Base-by-base conservation (phyloP, 1,140 invertebrate genomes). In the Yoshiicerus persimilis region DNA sequence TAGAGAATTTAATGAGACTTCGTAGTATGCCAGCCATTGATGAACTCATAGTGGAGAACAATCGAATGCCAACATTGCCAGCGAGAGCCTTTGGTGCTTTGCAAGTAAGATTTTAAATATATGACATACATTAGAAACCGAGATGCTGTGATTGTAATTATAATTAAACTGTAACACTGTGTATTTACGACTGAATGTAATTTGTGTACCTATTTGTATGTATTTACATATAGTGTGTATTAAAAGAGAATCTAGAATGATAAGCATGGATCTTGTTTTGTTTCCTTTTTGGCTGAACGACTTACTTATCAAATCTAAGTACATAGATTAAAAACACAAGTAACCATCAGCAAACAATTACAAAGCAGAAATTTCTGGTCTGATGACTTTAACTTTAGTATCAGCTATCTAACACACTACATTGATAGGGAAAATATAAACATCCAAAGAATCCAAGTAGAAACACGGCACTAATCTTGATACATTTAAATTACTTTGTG, bases 11-110 rank as follows among this genome's bases (percentile, higher is more conserved):
- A 27, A 94, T 93, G 83, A 94, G 94, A 62, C 95, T 91, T 25
- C 88, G 96, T 11, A 95, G 70, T 85, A 87, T 91, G 70, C 90
- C 90, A 36, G 90, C 90, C 27, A 91, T 97, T 87, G 96, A 97
- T 91, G 96, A 97, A 91, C 91, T 97, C 64, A 97, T 97, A 75
- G 93, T 97, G 88, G 96, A 97, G 92, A 97, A 96, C 90, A 97
- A 97, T 92, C 95, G 96, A 90, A 92, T 97, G 62, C 96, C 96
- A 2, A 95, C 96, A 4, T 90, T 97, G 23, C 96, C 96, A 4
- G 96, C 96, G 23, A 95, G 95, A 89, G 94, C 95, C 25, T 97
- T 97, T 91, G 94, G 95, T 64, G 94, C 94, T 89, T 92, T 97
- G 25, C 94, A 95, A 91, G 95, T 97, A 20, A 92, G 23, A 25